Conservation (phyloP, 2,113 vertebrate species). For the Cephalopterus ornatus region DNA sequence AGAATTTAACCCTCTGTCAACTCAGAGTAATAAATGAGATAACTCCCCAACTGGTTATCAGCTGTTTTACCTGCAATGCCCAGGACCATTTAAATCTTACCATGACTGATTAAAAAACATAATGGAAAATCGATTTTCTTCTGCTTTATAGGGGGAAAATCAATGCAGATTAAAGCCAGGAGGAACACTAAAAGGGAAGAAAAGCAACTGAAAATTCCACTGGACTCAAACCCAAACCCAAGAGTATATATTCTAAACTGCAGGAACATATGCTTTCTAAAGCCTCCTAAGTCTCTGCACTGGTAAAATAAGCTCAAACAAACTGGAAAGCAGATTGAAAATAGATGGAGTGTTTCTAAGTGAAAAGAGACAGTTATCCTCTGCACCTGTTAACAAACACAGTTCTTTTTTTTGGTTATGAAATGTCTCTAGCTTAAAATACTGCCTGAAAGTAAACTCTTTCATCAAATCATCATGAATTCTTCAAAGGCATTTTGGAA, state of each 20-base stretch:
- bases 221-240: neutral
- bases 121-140: constrained; percentile 73
- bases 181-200: constrained; percentile 39
- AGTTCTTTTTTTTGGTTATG: neutral
- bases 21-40: constrained; percentile 18
- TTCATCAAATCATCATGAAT: neutral
- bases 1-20: neutral
- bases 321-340: constrained; percentile 32
- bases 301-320: constrained; percentile 27
- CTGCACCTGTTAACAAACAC: constrained; percentile 10
- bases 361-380: constrained; percentile 6
- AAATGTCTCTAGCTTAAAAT: constrained; percentile 24
- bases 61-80: constrained; percentile 21
- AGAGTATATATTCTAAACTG: neutral
- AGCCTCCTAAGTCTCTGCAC: neutral
- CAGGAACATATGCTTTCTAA: neutral
- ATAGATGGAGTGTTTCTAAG: neutral
- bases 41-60: constrained; percentile 42
- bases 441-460: neutral
- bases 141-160: constrained; percentile 25
- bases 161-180: constrained; percentile 63
- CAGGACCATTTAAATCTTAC: constrained; percentile 17
- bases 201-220: neutral
- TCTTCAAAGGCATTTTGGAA: constrained; percentile 45
- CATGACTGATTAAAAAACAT: constrained; percentile 65